A percentile compares a stretch with the other conserved stretches of the same genome.
Evolutionary conservation across 2,797 vertebrate genomes (phyloP).

Genomic region (Lutjanus argentimaculatus): DNA sequence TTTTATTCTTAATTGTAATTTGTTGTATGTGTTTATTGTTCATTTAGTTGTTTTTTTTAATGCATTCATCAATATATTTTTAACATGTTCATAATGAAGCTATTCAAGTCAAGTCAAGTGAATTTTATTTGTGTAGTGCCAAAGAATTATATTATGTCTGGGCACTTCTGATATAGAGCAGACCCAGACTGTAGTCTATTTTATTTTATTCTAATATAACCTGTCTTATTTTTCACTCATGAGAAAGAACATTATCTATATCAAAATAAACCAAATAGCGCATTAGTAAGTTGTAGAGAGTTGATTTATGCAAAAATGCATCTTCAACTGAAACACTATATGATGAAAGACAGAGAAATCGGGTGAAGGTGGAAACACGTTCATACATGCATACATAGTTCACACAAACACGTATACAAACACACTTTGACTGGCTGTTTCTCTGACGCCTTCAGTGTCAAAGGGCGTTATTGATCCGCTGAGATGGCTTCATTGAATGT

Average conservation of each 20-base stretch:
- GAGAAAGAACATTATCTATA: background rate
- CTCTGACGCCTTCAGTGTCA: conserved; percentile 39
- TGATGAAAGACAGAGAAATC: conserved; percentile 40
- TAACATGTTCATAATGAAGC: too few relatives aligned
- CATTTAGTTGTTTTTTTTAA: too few relatives aligned
- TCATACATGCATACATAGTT: background rate
- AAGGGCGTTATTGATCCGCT: conserved; percentile 25
- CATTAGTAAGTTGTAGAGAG: background rate
- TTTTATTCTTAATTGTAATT: too few relatives aligned
- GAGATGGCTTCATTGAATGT: background rate
- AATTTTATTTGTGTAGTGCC: too few relatives aligned
- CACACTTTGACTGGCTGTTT: conserved; percentile 16
- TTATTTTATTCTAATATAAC: too few relatives aligned
- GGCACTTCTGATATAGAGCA: too few relatives aligned
- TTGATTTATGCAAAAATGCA: background rate
- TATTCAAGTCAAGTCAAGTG: too few relatives aligned
- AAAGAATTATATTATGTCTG: too few relatives aligned
- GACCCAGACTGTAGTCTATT: too few relatives aligned
- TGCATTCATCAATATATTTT: too few relatives aligned
- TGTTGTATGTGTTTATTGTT: too few relatives aligned
- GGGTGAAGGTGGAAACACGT: background rate
- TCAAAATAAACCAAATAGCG: background rate
- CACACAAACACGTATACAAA: background rate
- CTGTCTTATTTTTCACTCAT: background rate
- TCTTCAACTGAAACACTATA: conserved; percentile 9